Conservation (phyloP, 2,888 invertebrate species). For the Lepetodrilus schrolli region DNA sequence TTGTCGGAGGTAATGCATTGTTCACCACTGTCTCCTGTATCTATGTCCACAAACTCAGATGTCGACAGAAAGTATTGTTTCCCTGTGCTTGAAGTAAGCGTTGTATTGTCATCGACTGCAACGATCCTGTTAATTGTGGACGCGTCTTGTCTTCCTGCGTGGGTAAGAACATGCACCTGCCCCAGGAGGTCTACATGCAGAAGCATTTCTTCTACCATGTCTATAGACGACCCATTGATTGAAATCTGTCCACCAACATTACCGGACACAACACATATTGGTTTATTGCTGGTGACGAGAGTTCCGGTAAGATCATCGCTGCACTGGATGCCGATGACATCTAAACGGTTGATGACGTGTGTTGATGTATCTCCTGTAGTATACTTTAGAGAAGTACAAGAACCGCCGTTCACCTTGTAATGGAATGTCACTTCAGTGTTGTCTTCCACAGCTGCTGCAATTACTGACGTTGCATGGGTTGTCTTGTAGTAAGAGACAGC, state of each 20-base stretch:
- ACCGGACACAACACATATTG: neutral
- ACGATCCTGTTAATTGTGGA: neutral
- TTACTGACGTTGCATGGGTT: neutral
- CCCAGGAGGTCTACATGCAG: neutral
- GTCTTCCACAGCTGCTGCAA: neutral
- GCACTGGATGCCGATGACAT: neutral
- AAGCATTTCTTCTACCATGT: neutral
- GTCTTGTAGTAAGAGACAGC: neutral
- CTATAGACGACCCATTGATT: neutral
- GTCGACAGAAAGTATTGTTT: neutral
- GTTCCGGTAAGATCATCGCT: slow-evolving; percentile 13
- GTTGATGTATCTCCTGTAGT: neutral
- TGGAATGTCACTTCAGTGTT: neutral
- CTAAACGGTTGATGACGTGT: neutral
- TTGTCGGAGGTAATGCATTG: neutral
- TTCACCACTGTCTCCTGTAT: neutral
- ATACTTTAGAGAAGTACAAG: neutral
- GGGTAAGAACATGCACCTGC: neutral
- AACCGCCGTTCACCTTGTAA: neutral
- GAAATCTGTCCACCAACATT: neutral
- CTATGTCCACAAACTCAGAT: neutral
- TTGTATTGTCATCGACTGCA: neutral
- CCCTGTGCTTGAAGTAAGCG: neutral
- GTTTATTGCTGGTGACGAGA: neutral
- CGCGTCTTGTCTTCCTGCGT: neutral